Evolutionary conservation across 35 echinoderm and acorn worm species (phyloP), one percentile per base, ranked within the genome.

Genomic region (Amphiura filiformis): DNA sequence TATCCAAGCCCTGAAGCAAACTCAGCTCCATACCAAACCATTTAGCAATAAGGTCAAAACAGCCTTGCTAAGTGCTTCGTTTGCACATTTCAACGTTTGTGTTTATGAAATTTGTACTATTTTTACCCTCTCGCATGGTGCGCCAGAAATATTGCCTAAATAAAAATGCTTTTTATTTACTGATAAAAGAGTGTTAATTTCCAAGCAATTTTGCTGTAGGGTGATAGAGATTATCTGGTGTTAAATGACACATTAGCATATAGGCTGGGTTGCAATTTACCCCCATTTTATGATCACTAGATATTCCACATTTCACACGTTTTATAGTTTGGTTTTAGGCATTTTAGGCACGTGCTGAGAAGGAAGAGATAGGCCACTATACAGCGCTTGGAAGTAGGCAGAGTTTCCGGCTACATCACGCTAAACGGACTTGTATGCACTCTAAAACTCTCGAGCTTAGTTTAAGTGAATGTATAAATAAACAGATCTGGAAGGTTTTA

Each of bases 191-290:
- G 61, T 70, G 61, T 70, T 70, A 70, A 70, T 70, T 70, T 70
- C 28, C 26, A n/a, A 5, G 7, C 61, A 70, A 70, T n/a, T 70
- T 70, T 18, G 7, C 61, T 70, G 7, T 52, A 11, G 61, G 61
- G 28, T 2, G 17, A 70, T 70, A 70, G 41, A 70, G 17, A 18
- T 30, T 5, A 70, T 70, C 61, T n/a, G 4, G 61, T 70, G 61
- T 70, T 70, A 70, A 70, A n/a, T 70, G 61, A 70, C 61, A 70
- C 28, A 70, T 70, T 70, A 70, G 61, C 61, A 70, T 70, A 70
- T 30, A 15, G 28, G 61, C 9, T 13, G 61, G 61, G 15, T 70
- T 11, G 15, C 61, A 70, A 70, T 70, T 70, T 70, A 70, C 61
- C 61, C 61, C 61, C 61, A 70, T 70, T 70, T 70, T 52, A 7